Conservation (phyloP, 2,888 invertebrate genomes). For the Drosophila maculinotata region DNA sequence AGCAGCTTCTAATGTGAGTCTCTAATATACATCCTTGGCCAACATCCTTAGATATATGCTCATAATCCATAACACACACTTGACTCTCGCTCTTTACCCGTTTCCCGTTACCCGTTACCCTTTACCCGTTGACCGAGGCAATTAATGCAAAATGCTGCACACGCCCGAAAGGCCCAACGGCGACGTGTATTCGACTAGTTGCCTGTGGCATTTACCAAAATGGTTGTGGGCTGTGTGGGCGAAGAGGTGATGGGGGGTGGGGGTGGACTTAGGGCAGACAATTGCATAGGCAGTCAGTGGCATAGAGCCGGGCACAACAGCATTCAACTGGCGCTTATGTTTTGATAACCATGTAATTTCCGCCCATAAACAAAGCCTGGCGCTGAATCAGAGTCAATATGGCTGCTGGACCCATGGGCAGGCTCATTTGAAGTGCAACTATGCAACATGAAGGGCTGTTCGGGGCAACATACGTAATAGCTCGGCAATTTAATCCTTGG, state of each 20-base stretch:
- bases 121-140: conserved; percentile 33
- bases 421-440: conserved; percentile 28
- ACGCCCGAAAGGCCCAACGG: conserved; percentile 21
- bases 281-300: conserved; percentile 52
- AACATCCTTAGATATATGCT: conserved; percentile 14
- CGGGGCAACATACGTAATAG: conserved; percentile 21
- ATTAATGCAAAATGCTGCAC: conserved; percentile 65
- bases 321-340: conserved; percentile 71
- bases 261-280: conserved; percentile 33
- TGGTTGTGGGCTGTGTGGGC: background rate
- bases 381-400: conserved; percentile 17
- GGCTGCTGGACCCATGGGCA: conserved; percentile 9
- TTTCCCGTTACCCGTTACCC: too few species aligned
- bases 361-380: conserved; percentile 65
- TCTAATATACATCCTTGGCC: conserved; percentile 24
- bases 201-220: conserved; percentile 8
- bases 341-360: conserved; percentile 76
- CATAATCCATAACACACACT: conserved; percentile 12
- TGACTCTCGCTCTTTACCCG: background rate
- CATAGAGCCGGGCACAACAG: conserved; percentile 33
- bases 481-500: conserved; percentile 6
- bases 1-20: conserved; percentile 24
- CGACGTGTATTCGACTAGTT: conserved; percentile 4
- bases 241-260: background rate
- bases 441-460: conserved; percentile 14